Evolutionary conservation across 2,797 vertebrate species (phyloP).

Genomic region (Onychomys arenicola): DNA sequence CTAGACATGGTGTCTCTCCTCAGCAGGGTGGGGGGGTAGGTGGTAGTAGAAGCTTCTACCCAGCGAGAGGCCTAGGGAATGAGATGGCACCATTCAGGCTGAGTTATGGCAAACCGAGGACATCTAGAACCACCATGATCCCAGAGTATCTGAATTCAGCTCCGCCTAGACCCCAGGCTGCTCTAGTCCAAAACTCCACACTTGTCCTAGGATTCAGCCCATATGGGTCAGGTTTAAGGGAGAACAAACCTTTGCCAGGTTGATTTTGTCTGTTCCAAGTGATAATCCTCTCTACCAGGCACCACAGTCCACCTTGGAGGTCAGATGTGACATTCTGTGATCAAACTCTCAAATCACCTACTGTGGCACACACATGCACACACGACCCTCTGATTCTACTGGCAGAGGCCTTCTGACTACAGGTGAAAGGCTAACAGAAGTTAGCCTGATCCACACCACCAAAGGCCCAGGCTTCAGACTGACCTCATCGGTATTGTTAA

Average conservation of each 20-base stretch:
- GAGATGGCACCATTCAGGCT: not conserved
- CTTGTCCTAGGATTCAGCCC: not conserved
- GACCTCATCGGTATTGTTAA: not conserved
- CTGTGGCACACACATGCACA: not conserved
- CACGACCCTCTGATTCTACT: not conserved
- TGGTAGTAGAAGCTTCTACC: not conserved
- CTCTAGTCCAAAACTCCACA: accelerated
- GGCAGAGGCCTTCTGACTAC: not conserved
- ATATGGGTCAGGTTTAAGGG: not conserved
- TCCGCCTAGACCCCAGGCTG: not conserved
- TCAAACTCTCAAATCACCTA: not conserved
- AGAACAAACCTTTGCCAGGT: not conserved
- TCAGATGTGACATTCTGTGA: not conserved
- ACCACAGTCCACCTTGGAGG: not conserved
- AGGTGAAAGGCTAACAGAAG: conserved; percentile 35
- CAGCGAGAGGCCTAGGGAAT: too few species aligned
- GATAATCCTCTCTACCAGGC: not conserved
- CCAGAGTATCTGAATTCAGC: not conserved
- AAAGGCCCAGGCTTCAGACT: conserved; percentile 57
- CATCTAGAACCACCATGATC: not conserved
- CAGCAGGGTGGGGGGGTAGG: not conserved
- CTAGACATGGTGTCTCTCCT: not conserved
- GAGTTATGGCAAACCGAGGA: not conserved
- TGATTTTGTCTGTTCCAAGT: not conserved
- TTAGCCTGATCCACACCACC: conserved; percentile 1